Percentiles rank a stretch among this genome's conserved stretches.
Conservation (phyloP, 2,113 vertebrate species). For the Toxostoma redivivum region DNA sequence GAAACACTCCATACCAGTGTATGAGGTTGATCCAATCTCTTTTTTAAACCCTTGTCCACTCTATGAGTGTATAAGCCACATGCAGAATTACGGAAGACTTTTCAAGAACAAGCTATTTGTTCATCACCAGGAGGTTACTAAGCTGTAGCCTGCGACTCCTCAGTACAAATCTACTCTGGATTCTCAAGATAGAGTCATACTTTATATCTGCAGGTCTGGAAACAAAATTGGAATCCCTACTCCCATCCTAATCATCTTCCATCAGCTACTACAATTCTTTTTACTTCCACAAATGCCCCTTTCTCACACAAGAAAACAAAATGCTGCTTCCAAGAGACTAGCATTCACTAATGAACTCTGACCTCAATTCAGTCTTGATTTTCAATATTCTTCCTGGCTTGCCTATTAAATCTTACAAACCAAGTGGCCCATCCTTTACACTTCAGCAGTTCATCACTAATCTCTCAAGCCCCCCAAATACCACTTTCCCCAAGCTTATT, state of each 20-base stretch:
- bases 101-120: not conserved
- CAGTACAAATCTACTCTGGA: not conserved
- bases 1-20: not conserved
- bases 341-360: not conserved
- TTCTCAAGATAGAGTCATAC: not conserved
- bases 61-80: not conserved
- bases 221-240: not conserved
- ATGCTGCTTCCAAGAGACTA: not conserved
- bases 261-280: not conserved
- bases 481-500: not conserved
- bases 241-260: not conserved
- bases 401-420: not conserved
- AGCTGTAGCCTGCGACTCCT: not conserved
- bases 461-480: not conserved
- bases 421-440: not conserved
- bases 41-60: not conserved
- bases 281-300: not conserved
- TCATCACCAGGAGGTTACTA: not conserved
- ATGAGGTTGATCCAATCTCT: not conserved
- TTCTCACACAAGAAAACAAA: not conserved
- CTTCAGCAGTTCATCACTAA: not conserved
- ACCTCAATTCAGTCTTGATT: not conserved
- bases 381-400: not conserved
- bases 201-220: not conserved
- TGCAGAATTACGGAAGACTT: not conserved